Conservation (phyloP, 35 echinoderm and acorn worm species). For the Heliocidaris erythrogramma region DNA sequence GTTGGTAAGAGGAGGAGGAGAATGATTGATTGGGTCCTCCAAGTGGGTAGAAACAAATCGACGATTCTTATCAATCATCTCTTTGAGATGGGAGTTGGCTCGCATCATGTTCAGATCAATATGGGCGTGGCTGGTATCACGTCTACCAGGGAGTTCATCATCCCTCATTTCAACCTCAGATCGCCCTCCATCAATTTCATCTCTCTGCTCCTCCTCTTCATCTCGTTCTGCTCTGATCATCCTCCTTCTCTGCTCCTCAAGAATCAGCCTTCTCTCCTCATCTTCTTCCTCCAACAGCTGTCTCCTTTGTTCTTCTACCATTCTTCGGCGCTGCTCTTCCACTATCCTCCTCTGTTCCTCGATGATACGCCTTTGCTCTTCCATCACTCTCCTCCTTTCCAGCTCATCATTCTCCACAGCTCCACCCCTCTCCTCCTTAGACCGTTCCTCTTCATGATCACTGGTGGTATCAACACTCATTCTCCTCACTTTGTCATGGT, state of each 20-base stretch:
- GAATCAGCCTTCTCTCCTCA: constrained; percentile 27
- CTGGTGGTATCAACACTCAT: constrained; percentile 41
- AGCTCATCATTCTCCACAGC: not conserved
- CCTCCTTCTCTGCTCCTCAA: constrained; percentile 25
- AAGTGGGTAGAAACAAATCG: not conserved
- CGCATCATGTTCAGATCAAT: constrained; percentile 46
- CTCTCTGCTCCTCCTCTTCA: not conserved
- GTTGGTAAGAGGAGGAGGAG: constrained; percentile 14
- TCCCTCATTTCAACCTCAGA: not conserved
- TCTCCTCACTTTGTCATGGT: constrained; percentile 3
- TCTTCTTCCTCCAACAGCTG: constrained; percentile 47
- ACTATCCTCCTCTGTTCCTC: constrained; percentile 40
- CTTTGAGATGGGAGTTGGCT: constrained; percentile 40
- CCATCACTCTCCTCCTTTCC: constrained; percentile 33
- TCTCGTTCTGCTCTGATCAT: constrained; percentile 11
- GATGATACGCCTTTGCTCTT: constrained; percentile 42
- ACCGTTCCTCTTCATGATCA: constrained; percentile 5
- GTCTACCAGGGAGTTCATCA: constrained; percentile 9
- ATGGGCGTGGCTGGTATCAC: constrained; percentile 26
- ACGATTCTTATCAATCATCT: constrained; percentile 34
- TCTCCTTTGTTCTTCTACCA: constrained; percentile 25
- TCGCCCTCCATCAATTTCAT: not conserved
- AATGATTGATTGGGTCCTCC: not conserved
- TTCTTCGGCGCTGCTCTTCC: constrained; percentile 11
- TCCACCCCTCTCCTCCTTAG: not conserved